Base-by-base conservation (phyloP, 2,888 invertebrate genomes). In the Caenorhabditis angaria region DNA sequence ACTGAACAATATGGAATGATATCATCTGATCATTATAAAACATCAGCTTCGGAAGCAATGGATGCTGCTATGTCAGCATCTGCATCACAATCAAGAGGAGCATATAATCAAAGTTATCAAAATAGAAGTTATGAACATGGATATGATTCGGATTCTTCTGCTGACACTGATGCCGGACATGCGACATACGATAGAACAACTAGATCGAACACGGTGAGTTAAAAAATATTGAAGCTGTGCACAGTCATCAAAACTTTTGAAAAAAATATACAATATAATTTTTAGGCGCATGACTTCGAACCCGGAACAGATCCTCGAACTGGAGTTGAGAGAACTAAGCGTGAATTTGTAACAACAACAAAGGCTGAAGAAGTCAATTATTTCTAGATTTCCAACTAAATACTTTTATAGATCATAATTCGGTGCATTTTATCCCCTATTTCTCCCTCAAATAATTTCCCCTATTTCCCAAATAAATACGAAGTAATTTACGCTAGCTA, bases 291-390 rank as follows among this genome's bases (percentile, higher is more conserved):
- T 68, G 82, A 82, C 56, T 83, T 80, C 76, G 70, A 78, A 64
- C 83, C 82, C 6, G 83, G 79, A 50, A 54, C 28, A 18, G 81
- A 81, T 61, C 75, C 76, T 4, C 66, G 82, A 25, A 80, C 81
- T 25, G 82, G 82, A 18, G 70, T 70, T 10, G 83, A 83, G 50
- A 60, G 80, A 32, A 47, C 76, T 20, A 67, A 65, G 32, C 81
- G 78, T 27, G 81, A 83, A 61, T 70, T 75, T 51, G 76, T 78
- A 14, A 81, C 81, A 27, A 82, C 76, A 8, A 80, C 80, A n/a
- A 80, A 66, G n/a, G 71, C 82, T 14, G 72, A 78, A 55, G 82
- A 82, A 65, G 78, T 77, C 65, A 80, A 80, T 55, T 82, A 82
- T 64, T 80, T 80, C 71, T 80, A 70, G 14, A 22, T 59, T 47